Evolutionary conservation across 2,888 invertebrate species (phyloP), one percentile per base, ranked within the genome.

Genomic region (Nasonovia ribisnigri): DNA sequence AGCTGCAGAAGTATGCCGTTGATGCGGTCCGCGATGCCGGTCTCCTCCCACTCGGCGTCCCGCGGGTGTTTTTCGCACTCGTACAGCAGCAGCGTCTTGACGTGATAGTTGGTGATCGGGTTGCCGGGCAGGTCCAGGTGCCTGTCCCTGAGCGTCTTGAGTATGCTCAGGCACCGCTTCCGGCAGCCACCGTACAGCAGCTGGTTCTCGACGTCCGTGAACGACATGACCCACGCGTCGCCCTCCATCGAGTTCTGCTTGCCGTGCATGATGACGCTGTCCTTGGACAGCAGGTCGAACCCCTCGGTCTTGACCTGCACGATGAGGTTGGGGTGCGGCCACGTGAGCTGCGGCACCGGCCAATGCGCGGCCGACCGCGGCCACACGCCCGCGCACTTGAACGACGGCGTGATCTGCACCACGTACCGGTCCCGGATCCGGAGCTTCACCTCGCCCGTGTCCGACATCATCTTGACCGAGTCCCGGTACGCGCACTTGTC

Each of bases 31-130:
- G 97, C 98, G 60, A 98, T 96, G 95, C 97, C 97, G 1, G 97
- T 96, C 95, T 98, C 98, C 95, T 98, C 98, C 98, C 98, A 98
- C 95, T 98, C 98, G 91, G 97, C 96, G 95, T 98, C 98, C 84
- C 97, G 95, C 0, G 98, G 98, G 95, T 98, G 98, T 95, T 98
- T 98, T 96, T 98, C 98, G 96, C 98, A 98, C 96, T 98, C 98
- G 96, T 98, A 98, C 94, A 98, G 96, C 42, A 98, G 96, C 90
- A 98, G 96, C 0, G 98, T 98, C 96, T 97, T 97, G 96, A 97
- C 96, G 96, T 98, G 98, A 96, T 98, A 98, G 95, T 97, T 97
- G 90, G 97, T 97, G 42, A 98, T 97, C 0, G 98, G 98, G 95
- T 97, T 97, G 0, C 97, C 97, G 94, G 97, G 96, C 67, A 97